Evolutionary conservation across 1,140 invertebrate species (phyloP).

Genomic region (Maniola jurtina): DNA sequence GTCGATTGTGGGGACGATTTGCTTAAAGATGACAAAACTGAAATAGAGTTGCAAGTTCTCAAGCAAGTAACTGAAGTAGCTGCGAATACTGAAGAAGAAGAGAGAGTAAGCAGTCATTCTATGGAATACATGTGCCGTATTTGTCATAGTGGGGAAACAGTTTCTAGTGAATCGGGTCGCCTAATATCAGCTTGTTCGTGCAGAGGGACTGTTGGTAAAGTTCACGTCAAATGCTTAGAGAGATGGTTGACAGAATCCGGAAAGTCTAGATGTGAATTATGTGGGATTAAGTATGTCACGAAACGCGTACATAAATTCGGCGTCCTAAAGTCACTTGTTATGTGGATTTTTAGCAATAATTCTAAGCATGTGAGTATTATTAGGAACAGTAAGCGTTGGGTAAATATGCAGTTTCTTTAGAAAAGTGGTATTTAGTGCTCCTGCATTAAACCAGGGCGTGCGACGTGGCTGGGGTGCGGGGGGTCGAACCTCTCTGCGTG

Average conservation of each 20-base stretch:
- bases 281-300: slow-evolving; percentile 79
- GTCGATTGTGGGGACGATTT: slow-evolving; percentile 38
- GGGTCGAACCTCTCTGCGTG: no score
- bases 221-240: slow-evolving; percentile 84
- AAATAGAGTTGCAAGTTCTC: slow-evolving; percentile 21
- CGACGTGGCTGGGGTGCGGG: no score
- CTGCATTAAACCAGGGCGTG: no score
- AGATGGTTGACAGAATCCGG: slow-evolving; percentile 84
- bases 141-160: slow-evolving; percentile 61
- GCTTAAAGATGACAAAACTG: slow-evolving; percentile 13
- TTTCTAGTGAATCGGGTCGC: slow-evolving; percentile 49
- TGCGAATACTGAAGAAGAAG: slow-evolving; percentile 39
- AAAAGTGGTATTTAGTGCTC: no score
- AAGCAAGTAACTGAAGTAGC: slow-evolving; percentile 25
- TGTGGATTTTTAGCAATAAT: slow-evolving; percentile 80
- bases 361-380: slow-evolving; percentile 75
- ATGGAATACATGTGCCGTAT: slow-evolving; percentile 69
- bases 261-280: slow-evolving; percentile 80
- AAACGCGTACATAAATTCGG: slow-evolving; percentile 78
- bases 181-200: slow-evolving; percentile 79
- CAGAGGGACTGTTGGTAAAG: slow-evolving; percentile 82
- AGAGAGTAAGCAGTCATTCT: slow-evolving; percentile 46
- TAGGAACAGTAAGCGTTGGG: neutral
- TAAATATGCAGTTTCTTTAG: no score
- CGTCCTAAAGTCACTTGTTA: slow-evolving; percentile 70